Evolutionary conservation across 2,888 invertebrate species (phyloP), one percentile per base, ranked within the genome.

Genomic region (Rhodophaea formosa): DNA sequence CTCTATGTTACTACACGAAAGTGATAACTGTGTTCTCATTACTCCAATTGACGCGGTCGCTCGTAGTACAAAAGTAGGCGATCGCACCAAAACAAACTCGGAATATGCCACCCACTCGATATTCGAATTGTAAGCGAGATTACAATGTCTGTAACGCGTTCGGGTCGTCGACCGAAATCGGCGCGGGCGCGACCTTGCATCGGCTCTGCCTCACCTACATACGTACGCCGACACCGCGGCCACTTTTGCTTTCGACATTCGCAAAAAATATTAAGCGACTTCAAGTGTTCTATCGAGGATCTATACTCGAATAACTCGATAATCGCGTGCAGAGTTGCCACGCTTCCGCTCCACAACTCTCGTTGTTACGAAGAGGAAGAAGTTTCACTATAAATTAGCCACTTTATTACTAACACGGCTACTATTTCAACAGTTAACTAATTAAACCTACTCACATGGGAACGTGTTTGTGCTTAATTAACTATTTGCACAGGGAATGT

Each of bases 161-260:
- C 80, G 84, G 89, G 86, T 88, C 84, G 82, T 82, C 80, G 92
- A 77, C 91, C 92, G 86, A 79, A 86, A 83, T 87, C 84, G 89
- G 88, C 90, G 83, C 87, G 86, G 82, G 83, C 86, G 85, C 88
- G 92, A 90, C 92, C 89, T 86, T 89, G 91, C 86, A 76, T 71
- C 83, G 80, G 66, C 77, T 79, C 80, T 74, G 82, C 77, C 85
- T 90, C 88, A 89, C 89, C 90, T 89, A 89, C 90, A 88, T 88
- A 87, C 87, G 82, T 88, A 87, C 87, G 82, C 68, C 80, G 79
- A 84, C 86, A 84, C 86, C 84, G 72, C 81, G 79, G 74, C 84
- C 85, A 90, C 90, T 90, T 88, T 91, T 91, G 85, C 90, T 91
- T 90, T 90, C 90, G 87, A 77, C 80, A 83, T 84, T 82, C 83